Evolutionary conservation across 64 coral and sea anemone species (phyloP).

Genomic region (Montipora sp.): DNA sequence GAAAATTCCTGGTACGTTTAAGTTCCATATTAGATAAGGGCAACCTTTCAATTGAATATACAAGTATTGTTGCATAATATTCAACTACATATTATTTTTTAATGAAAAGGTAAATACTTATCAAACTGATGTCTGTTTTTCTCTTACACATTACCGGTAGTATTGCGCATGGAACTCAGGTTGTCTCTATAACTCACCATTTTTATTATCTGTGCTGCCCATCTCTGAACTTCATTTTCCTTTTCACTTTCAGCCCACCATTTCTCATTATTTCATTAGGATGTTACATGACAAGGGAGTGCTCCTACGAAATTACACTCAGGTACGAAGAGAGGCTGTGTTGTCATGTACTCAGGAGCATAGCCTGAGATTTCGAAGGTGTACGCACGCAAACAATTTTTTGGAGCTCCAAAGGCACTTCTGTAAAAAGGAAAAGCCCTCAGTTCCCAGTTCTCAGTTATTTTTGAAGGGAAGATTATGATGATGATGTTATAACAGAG

Average conservation of each 20-base stretch:
- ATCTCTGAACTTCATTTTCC: neutral
- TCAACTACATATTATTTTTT: neutral
- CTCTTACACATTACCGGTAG: neutral
- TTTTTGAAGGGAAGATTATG: neutral
- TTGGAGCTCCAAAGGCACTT: too few relatives aligned
- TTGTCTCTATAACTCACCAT: too few relatives aligned
- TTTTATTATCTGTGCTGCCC: neutral
- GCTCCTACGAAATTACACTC: constrained; percentile 86
- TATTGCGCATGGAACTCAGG: too few relatives aligned
- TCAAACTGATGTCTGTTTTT: neutral
- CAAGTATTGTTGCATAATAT: neutral
- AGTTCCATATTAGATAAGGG: neutral
- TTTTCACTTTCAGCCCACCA: constrained; percentile 74
- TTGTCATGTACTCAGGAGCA: too few relatives aligned
- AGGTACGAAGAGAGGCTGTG: constrained; percentile 41
- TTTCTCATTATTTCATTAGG: constrained; percentile 95
- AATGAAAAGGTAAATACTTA: neutral
- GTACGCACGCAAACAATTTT: too few relatives aligned
- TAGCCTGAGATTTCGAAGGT: too few relatives aligned
- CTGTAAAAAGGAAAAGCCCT: neutral
- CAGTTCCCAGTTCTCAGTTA: neutral
- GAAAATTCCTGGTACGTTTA: constrained; percentile 83
- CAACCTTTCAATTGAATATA: neutral
- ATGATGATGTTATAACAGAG: too few relatives aligned
- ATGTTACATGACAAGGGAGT: constrained; percentile 86